Base-by-base conservation (phyloP, 2,888 invertebrate species). In the Drosophila kokeensis region DNA sequence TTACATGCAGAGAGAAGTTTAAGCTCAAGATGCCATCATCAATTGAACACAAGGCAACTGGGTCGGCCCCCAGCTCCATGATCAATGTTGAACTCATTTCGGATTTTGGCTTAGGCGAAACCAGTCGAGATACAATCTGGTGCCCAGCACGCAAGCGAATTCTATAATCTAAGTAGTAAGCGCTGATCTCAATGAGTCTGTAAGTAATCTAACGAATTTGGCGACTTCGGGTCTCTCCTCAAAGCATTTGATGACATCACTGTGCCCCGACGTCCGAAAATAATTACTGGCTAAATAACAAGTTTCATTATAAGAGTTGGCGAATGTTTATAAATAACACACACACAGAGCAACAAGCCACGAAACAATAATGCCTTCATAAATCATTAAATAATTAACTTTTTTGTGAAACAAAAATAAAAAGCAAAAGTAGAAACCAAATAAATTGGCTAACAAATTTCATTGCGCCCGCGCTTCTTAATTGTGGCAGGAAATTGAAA, bases 381-480 rank as follows among this genome's bases (percentile, higher is more conserved):
- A 90, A 87, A 87, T 87, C 86, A 90, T 87, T 88, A 81, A 88
- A 90, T 85, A 85, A 87, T 90, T 83, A 90, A 81, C 66, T 86
- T 87, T 87, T 80, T 79, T 84, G 62, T 75, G 62, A 70, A 73
- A 71, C 18, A 36, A 62, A 59, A 38, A 38, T 18, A 48, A 53
- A 48, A 57, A 73, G n/a, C 38, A 49, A 73, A 73, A 36, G 15
- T 38, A 45, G 49, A 34, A 57, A 64, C 24, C 69, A 64, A 77
- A 59, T 69, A 67, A 69, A 70, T 66, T 66, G 66, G 59, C 63
- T 38, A 18, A 38, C n/a, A 65, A 69, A 71, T 45, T 69, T 57
- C n/a, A 30, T n/a, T 29, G 38, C 73, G 72, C 87, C 59, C 69
- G 70, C 83, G 78, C 73, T 53, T 34, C 73, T 82, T 69, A 81